These are phyloP conservation scores for Parazoanthus swiftii DNA, from an alignment of 92 coral and sea anemone species.

Conservation along the genomic window DNA sequence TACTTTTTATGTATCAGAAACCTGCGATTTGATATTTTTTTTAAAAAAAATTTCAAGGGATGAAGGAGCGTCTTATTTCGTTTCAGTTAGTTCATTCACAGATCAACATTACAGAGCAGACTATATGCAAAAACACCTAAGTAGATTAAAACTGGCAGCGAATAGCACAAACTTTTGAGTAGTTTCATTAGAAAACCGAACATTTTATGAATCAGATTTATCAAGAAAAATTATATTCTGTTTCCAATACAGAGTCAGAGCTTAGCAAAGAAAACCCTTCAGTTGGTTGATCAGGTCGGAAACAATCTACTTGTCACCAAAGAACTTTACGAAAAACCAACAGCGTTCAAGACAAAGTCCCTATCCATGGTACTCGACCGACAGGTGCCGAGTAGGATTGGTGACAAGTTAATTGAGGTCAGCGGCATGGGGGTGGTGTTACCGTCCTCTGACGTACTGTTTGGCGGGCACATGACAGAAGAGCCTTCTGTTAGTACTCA, in stretches of 20 bases:
- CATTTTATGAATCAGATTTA: background rate
- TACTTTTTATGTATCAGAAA: too few relatives aligned
- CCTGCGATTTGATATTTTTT: too few relatives aligned
- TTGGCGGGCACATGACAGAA: constrained; percentile 34
- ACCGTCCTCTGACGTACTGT: constrained; percentile 60
- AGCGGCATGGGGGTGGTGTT: constrained; percentile 57
- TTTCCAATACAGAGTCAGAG: constrained; percentile 53
- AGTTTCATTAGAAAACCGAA: background rate
- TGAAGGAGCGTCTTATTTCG: too few relatives aligned
- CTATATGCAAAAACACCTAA: too few relatives aligned
- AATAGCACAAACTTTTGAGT: background rate
- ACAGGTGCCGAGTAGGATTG: constrained; percentile 67
- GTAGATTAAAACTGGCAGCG: background rate
- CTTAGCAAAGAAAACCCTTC: constrained; percentile 47
- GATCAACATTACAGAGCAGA: too few relatives aligned
- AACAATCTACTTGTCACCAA: constrained; percentile 54
- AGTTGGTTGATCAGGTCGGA: constrained; percentile 67
- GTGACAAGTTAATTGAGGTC: constrained; percentile 59
- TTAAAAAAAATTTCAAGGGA: too few relatives aligned
- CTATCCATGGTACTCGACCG: constrained; percentile 77
- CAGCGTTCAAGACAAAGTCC: constrained; percentile 64
- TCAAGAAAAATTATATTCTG: background rate
- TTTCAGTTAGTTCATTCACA: too few relatives aligned
- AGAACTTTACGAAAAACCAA: constrained; percentile 78
- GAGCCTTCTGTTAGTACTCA: constrained; percentile 59